phyloP scores from a whole-genome alignment of 1,140 invertebrate species.

The Dolichoris vasculosae region DNA sequence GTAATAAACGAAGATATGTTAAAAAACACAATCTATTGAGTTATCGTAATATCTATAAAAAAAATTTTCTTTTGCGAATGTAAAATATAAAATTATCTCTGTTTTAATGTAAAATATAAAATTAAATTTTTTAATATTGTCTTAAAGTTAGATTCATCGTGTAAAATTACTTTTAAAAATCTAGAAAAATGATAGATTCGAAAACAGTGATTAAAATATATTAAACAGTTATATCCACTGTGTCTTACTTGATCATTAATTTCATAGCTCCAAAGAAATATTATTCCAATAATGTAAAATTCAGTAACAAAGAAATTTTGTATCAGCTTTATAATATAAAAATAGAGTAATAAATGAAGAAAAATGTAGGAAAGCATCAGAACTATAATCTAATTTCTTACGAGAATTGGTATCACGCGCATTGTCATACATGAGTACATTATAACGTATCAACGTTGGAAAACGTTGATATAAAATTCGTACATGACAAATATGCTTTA shows the following conservation, averaged over 20 bases:
- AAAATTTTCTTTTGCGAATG: too few relatives aligned
- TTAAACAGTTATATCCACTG: not conserved
- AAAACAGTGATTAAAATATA: not conserved
- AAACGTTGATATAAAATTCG: not conserved
- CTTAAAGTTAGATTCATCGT: too few relatives aligned
- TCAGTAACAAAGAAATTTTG: not conserved
- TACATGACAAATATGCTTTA: not conserved
- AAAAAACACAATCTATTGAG: not conserved
- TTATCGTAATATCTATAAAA: not conserved
- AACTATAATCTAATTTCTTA: not conserved
- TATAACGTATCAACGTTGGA: not conserved
- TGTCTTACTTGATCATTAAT: not conserved
- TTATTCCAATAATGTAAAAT: not conserved
- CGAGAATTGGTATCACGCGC: not conserved
- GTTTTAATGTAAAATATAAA: not conserved
- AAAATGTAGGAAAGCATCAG: not conserved
- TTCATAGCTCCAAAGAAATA: not conserved
- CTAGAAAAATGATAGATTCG: not conserved
- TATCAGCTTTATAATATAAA: slow-evolving; percentile 16
- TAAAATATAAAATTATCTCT: not conserved
- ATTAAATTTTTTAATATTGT: too few relatives aligned
- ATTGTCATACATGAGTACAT: not conserved
- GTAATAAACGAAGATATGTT: not conserved
- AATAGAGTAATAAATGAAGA: slow-evolving; percentile 11
- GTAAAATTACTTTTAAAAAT: not conserved